Conservation (phyloP, 2,113 vertebrate genomes). For the Grus americana region DNA sequence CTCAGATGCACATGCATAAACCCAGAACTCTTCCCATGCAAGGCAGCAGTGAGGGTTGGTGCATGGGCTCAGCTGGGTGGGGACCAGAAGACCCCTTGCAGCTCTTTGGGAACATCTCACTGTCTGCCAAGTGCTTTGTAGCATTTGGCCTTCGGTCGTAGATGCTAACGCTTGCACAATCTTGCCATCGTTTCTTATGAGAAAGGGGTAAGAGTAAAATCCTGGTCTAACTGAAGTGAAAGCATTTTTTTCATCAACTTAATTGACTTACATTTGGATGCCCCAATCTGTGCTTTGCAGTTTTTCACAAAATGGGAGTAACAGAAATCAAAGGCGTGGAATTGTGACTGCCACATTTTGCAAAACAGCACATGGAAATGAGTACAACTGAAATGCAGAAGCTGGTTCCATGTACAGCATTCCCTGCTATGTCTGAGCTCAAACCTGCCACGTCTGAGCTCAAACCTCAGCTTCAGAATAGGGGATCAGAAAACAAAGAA, state of each 20-base stretch:
- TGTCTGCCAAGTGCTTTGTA: neutral
- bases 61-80: neutral
- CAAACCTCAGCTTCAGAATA: neutral
- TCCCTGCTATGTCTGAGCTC: neutral
- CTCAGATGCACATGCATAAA: neutral
- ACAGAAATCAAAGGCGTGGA: neutral
- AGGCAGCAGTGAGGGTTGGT: neutral
- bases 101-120: neutral
- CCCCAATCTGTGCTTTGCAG: neutral
- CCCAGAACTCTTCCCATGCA: neutral
- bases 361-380: fast-evolving
- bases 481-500: neutral
- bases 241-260: neutral
- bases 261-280: neutral
- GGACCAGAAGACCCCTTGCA: neutral
- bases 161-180: neutral
- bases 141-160: neutral
- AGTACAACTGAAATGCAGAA: neutral
- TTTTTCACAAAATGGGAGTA: neutral
- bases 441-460: neutral
- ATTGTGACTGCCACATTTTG: neutral
- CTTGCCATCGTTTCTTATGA: neutral
- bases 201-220: neutral
- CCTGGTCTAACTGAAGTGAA: neutral
- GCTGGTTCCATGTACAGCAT: neutral